These are phyloP conservation scores for Bombus sibiricus DNA, from an alignment of 1,140 invertebrate species.

Conservation along the genomic window DNA sequence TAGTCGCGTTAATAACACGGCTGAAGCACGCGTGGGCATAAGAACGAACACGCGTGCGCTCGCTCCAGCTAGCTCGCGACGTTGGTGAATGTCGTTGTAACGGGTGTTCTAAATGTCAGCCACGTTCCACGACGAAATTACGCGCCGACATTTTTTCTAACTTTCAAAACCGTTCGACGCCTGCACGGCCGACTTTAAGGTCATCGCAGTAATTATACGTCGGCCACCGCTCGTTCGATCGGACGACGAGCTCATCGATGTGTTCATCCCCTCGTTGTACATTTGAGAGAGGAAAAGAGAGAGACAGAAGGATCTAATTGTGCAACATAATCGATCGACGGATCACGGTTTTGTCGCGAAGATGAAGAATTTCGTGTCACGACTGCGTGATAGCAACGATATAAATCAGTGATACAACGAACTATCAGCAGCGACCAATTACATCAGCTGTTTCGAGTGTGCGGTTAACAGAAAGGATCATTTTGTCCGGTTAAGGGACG, in stretches of 20 bases:
- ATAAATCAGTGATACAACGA: slow-evolving; percentile 9
- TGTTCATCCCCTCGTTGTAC: slow-evolving; percentile 4
- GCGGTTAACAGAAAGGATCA: neutral
- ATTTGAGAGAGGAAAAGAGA: slow-evolving; percentile 19
- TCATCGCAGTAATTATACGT: slow-evolving; percentile 58
- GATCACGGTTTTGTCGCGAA: neutral
- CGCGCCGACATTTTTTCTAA: slow-evolving; percentile 56
- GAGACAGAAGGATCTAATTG: slow-evolving; percentile 22
- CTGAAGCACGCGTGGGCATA: slow-evolving; percentile 28
- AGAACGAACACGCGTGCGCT: neutral
- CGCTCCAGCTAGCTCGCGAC: neutral
- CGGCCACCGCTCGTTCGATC: slow-evolving; percentile 40
- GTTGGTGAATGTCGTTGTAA: slow-evolving; percentile 70
- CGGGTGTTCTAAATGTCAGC: slow-evolving; percentile 75
- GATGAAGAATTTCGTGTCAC: slow-evolving; percentile 14
- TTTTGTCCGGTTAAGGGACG: neutral
- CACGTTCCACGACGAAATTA: slow-evolving; percentile 69
- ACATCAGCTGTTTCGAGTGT: neutral
- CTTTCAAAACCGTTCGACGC: slow-evolving; percentile 61
- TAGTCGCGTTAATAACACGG: slow-evolving; percentile 66
- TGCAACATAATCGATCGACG: neutral
- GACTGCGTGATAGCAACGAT: neutral
- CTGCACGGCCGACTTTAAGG: slow-evolving; percentile 58
- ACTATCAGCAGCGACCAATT: neutral
- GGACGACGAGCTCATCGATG: slow-evolving; percentile 48